phyloP scores from a whole-genome alignment of 2,113 vertebrate genomes.

The Recurvirostra avosetta region DNA sequence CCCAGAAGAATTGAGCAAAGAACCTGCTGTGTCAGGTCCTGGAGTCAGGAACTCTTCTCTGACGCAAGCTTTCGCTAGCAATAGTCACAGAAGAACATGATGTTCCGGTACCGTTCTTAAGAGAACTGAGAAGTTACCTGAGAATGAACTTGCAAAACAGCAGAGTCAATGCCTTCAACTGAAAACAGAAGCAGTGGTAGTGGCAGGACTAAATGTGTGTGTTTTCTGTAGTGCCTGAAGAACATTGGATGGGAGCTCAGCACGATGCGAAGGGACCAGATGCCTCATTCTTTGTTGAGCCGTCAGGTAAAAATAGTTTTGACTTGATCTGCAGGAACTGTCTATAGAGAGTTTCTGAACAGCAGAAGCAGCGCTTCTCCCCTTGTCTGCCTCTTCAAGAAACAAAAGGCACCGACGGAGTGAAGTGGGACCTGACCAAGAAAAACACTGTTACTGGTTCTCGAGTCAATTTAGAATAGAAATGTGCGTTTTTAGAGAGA shows the following conservation, averaged over 20 bases:
- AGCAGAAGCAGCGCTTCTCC: background rate
- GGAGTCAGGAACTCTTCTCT: background rate
- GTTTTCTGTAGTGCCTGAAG: background rate
- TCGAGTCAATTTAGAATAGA: background rate
- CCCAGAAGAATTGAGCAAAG: background rate
- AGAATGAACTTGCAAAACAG: background rate
- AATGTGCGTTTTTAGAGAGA: background rate
- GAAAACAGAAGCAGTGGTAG: background rate
- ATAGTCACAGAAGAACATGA: rapidly evolving
- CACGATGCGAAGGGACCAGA: background rate
- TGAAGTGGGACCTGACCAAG: background rate
- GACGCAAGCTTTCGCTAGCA: background rate
- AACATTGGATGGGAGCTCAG: constrained; percentile 40
- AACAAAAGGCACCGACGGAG: background rate
- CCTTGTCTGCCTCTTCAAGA: background rate
- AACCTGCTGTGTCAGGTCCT: background rate
- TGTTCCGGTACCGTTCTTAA: background rate
- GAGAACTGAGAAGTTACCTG: background rate
- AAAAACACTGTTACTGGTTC: background rate
- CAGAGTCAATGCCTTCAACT: background rate
- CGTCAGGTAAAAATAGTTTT: constrained; percentile 52
- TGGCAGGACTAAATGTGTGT: background rate
- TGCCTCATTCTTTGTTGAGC: constrained; percentile 26
- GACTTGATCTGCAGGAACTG: background rate
- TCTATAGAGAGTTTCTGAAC: background rate